phyloP scores from a whole-genome alignment of 2,113 vertebrate species.

The Phrynocephalus versicolor region DNA sequence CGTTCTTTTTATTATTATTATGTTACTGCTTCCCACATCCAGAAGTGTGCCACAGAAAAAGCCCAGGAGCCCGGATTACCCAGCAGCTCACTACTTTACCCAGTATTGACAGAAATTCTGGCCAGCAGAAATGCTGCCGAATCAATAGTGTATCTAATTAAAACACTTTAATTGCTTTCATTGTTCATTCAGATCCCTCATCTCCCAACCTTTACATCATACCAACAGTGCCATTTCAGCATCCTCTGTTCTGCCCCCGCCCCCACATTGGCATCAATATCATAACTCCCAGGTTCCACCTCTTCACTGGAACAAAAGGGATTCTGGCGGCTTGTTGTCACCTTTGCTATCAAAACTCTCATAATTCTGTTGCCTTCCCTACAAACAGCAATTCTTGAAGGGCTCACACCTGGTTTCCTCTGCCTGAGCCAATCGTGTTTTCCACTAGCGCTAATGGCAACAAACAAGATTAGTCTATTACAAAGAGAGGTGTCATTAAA shows the following conservation, averaged over 20 bases:
- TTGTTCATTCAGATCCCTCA: neutral
- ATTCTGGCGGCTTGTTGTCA: neutral
- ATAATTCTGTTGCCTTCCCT: neutral
- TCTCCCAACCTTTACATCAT: neutral
- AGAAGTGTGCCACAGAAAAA: neutral
- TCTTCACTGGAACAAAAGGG: neutral
- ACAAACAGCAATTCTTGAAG: neutral
- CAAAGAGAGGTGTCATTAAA: constrained; percentile 51
- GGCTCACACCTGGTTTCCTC: neutral
- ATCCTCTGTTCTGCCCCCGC: neutral
- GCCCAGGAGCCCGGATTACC: neutral
- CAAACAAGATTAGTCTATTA: constrained; percentile 11
- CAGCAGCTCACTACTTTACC: rapidly evolving
- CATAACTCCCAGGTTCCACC: neutral
- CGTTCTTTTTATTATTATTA: neutral
- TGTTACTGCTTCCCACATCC: neutral
- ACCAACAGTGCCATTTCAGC: neutral
- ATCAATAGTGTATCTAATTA: neutral
- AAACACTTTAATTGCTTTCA: constrained; percentile 29
- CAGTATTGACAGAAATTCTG: neutral
- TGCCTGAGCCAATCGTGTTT: rapidly evolving
- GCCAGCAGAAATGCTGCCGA: constrained; percentile 1
- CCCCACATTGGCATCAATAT: rapidly evolving
- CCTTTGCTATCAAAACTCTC: neutral
- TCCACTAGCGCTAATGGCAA: constrained; percentile 8